Evolutionary conservation across 1,140 invertebrate species (phyloP).

Genomic region (Dryas iulia): DNA sequence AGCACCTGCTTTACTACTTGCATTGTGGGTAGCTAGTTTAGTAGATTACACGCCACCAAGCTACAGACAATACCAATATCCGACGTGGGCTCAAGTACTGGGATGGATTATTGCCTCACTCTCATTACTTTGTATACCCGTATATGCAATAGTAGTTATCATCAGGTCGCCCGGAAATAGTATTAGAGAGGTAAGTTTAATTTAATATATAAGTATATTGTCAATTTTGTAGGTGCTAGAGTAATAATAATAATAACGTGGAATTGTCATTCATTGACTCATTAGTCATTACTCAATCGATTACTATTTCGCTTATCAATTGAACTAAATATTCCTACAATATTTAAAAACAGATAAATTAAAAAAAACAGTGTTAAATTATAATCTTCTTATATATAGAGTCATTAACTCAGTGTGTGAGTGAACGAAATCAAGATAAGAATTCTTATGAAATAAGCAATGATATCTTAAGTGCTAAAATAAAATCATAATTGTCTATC

Average conservation of each 20-base stretch:
- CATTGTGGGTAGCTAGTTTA: slow-evolving; percentile 92
- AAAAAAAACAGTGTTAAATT: not conserved
- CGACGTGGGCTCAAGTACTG: slow-evolving; percentile 90
- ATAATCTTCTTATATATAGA: not conserved
- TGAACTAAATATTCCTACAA: not conserved
- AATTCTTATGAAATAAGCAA: not conserved
- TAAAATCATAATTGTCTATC: no score
- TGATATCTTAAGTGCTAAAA: not conserved
- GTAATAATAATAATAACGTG: not conserved
- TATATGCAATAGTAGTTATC: slow-evolving; percentile 88
- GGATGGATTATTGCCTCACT: slow-evolving; percentile 93
- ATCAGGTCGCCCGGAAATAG: slow-evolving; percentile 85
- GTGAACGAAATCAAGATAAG: not conserved
- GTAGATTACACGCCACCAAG: slow-evolving; percentile 92
- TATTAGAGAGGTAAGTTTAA: slow-evolving; percentile 84
- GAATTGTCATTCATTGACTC: not conserved
- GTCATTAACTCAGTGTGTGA: not conserved
- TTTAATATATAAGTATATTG: no score
- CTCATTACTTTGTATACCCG: slow-evolving; percentile 92
- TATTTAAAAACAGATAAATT: not conserved
- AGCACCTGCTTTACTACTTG: slow-evolving; percentile 90
- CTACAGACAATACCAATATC: slow-evolving; percentile 90
- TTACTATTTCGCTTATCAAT: not conserved
- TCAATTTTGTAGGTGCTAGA: no score
- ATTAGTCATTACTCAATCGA: not conserved